Evolutionary conservation across 2,113 vertebrate genomes (phyloP).

Genomic region (Anoplopoma fimbria): DNA sequence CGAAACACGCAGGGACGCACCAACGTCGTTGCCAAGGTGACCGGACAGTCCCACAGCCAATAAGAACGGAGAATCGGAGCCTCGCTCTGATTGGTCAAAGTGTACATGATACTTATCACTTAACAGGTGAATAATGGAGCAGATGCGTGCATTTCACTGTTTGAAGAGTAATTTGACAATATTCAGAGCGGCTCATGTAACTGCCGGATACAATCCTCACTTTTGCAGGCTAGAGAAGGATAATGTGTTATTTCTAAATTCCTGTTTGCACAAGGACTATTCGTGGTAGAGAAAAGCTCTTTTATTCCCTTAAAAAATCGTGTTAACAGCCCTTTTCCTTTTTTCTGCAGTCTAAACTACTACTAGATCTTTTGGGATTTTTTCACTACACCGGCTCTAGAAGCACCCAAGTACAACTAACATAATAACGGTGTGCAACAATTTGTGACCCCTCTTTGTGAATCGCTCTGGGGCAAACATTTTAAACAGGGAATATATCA

Average conservation of each 20-base stretch:
- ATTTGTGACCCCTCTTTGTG: slow-evolving; percentile 46
- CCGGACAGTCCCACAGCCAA: too few relatives aligned
- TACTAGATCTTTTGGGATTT: slow-evolving; percentile 31
- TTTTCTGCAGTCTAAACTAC: slow-evolving; percentile 5
- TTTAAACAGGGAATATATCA: slow-evolving; percentile 70
- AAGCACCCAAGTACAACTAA: slow-evolving; percentile 20
- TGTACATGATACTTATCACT: not conserved
- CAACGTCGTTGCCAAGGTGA: too few relatives aligned
- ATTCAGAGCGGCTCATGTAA: not conserved
- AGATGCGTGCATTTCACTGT: not conserved
- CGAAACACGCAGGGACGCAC: too few relatives aligned
- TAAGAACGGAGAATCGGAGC: too few relatives aligned
- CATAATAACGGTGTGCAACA: slow-evolving; percentile 47
- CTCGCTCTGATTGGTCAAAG: too few relatives aligned
- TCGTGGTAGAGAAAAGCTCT: not conserved
- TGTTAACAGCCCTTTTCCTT: not conserved
- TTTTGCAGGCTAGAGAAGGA: not conserved
- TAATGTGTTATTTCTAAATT: not conserved
- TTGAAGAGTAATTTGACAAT: not conserved
- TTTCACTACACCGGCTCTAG: slow-evolving; percentile 26
- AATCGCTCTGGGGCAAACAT: slow-evolving; percentile 9
- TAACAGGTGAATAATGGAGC: not conserved
- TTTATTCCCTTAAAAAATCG: not conserved
- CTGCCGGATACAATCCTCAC: not conserved
- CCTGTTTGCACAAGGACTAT: not conserved